These are phyloP conservation scores for Beris morrisii DNA, from an alignment of 2,888 invertebrate genomes.

Conservation along the genomic window DNA sequence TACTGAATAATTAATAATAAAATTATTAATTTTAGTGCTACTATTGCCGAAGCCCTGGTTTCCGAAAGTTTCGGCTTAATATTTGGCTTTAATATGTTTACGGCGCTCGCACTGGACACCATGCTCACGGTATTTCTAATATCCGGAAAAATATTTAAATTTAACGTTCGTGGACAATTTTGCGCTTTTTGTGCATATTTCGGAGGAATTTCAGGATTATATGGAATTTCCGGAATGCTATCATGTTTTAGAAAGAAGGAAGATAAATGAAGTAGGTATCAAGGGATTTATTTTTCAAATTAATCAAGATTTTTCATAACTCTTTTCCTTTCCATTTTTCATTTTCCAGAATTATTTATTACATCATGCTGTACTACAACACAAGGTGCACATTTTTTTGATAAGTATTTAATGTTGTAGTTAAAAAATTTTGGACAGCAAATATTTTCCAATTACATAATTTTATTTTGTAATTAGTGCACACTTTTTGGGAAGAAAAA, in stretches of 20 bases:
- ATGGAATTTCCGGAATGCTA: slow-evolving; percentile 55
- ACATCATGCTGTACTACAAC: no score
- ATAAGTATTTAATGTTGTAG: no score
- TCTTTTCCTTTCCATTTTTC: no score
- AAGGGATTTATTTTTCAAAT: no score
- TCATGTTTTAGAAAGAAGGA: no score
- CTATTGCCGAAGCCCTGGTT: slow-evolving; percentile 70
- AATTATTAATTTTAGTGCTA: slow-evolving; percentile 59
- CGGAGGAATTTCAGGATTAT: slow-evolving; percentile 63
- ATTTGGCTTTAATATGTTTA: slow-evolving; percentile 75
- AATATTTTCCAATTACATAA: no score
- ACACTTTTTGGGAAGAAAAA: no score
- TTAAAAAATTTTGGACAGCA: no score
- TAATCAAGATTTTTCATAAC: no score
- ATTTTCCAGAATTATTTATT: no score
- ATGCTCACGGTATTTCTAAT: slow-evolving; percentile 65
- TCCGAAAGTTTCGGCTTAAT: slow-evolving; percentile 76
- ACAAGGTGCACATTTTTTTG: no score
- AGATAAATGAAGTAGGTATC: slow-evolving; percentile 41
- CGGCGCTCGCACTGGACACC: slow-evolving; percentile 69
- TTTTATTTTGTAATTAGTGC: no score
- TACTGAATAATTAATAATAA: neutral
- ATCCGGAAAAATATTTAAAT: slow-evolving; percentile 56
- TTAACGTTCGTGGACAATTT: slow-evolving; percentile 65
- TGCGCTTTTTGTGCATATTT: slow-evolving; percentile 71